Evolutionary conservation across 1,140 invertebrate species (phyloP), one percentile per base, ranked within the genome.

Genomic region (Bombus confusus): DNA sequence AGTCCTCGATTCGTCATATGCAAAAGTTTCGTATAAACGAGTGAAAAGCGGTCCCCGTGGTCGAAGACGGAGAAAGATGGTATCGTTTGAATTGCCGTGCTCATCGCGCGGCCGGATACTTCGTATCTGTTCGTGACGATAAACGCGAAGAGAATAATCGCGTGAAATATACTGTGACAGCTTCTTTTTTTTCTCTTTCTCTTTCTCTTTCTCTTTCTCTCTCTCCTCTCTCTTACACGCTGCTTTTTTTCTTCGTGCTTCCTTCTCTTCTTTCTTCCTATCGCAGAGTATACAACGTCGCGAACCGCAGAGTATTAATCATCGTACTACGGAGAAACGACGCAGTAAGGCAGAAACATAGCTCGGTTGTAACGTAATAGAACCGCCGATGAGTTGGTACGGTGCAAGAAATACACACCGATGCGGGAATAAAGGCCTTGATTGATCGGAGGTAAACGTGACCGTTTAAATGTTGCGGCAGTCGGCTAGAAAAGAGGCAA

Each of bases 1-100:
- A 93, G 93, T 92, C 87, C 90, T 92, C 92, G 92, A 95, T 95
- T 94, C 93, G 93, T 95, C 94, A 95, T 94, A 94, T 94, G 94
- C 93, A 94, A 94, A 95, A 94, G 91, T 92, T 92, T 88, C 86
- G 83, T 90, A 85, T 87, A 86, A 83, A 75, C 57, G 66, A 79
- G 82, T 85, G 86, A 79, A 64, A 86, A 87, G 81, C 43, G 64
- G 74, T 74, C 85, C 85, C 84, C 82, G 91, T 87, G 88, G 88
- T 71, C 87, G 87, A 84, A 13, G 37, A 25, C 73, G 71, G 80
- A 91, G 90, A 86, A 91, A 93, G 91, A 93, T 92, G 87, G 77
- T 93, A 93, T 93, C 91, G 87, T 92, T 91, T 88, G 92, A 92
- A 93, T 92, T 92, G 91, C 88, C 87, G 64, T 86, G 73, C 79